These are phyloP conservation scores for Phymatocera aterrima DNA, from an alignment of 2,888 invertebrate species.

Conservation along the genomic window DNA sequence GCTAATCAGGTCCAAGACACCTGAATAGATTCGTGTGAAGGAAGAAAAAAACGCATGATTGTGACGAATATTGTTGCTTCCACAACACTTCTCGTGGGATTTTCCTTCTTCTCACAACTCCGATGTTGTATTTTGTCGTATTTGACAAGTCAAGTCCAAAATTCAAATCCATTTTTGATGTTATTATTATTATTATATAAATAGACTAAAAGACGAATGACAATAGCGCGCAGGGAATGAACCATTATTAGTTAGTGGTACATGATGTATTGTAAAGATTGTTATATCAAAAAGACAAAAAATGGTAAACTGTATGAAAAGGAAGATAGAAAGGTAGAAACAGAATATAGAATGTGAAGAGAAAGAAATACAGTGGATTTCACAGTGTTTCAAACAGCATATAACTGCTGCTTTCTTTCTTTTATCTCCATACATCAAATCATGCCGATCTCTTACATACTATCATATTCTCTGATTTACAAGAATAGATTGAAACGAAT, in stretches of 20 bases:
- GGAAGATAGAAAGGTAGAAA: background rate
- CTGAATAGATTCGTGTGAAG: constrained; percentile 55
- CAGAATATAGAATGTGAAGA: background rate
- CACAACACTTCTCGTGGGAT: background rate
- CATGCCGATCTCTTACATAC: too few relatives aligned
- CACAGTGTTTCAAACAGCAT: background rate
- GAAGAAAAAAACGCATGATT: background rate
- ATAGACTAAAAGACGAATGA: too few relatives aligned
- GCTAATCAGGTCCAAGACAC: constrained; percentile 84
- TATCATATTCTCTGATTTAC: too few relatives aligned
- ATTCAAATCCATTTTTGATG: too few relatives aligned
- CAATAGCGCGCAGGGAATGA: background rate
- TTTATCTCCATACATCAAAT: too few relatives aligned
- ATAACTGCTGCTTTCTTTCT: too few relatives aligned
- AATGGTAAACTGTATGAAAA: constrained; percentile 41
- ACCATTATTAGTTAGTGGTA: constrained; percentile 18
- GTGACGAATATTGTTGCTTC: background rate
- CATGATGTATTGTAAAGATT: too few relatives aligned
- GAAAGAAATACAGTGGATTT: background rate
- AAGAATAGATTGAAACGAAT: too few relatives aligned
- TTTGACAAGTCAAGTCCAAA: too few relatives aligned
- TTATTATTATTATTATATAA: too few relatives aligned
- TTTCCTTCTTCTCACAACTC: background rate
- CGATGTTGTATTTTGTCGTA: too few relatives aligned
- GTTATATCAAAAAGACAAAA: constrained; percentile 35